These are phyloP conservation scores for Panurus biarmicus DNA, from an alignment of 2,113 vertebrate genomes.

Conservation along the genomic window DNA sequence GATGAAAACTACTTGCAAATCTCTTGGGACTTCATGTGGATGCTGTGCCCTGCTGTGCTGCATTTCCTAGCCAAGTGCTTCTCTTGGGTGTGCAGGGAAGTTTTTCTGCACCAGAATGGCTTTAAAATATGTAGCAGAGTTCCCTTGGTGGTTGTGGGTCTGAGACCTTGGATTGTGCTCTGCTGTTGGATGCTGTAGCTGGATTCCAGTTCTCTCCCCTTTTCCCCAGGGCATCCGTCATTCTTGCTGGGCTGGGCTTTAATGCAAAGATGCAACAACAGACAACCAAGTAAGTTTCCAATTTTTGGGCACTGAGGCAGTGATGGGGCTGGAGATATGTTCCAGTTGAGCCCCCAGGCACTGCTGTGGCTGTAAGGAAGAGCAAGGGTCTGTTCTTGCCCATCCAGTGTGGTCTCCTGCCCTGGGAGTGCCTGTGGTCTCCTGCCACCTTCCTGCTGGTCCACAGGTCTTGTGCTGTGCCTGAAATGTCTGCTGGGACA, in stretches of 20 bases:
- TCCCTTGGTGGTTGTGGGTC: background rate
- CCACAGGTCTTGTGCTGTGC: background rate
- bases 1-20: background rate
- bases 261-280: slow-evolving; percentile 91
- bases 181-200: background rate
- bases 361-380: background rate
- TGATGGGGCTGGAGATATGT: background rate
- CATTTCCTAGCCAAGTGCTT: background rate
- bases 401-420: background rate
- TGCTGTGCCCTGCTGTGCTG: background rate
- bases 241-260: slow-evolving; percentile 94
- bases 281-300: slow-evolving; percentile 83
- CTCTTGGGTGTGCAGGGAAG: background rate
- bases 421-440: background rate
- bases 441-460: background rate
- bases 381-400: background rate
- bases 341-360: background rate
- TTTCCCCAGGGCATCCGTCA: slow-evolving; percentile 84
- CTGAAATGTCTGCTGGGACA: background rate
- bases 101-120: background rate
- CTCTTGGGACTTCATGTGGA: background rate
- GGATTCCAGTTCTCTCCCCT: background rate
- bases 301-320: background rate
- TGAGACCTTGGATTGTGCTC: background rate
- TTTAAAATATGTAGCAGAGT: background rate